Evolutionary conservation across 2,888 invertebrate species (phyloP).

Genomic region (Zaprionus lineosus): DNA sequence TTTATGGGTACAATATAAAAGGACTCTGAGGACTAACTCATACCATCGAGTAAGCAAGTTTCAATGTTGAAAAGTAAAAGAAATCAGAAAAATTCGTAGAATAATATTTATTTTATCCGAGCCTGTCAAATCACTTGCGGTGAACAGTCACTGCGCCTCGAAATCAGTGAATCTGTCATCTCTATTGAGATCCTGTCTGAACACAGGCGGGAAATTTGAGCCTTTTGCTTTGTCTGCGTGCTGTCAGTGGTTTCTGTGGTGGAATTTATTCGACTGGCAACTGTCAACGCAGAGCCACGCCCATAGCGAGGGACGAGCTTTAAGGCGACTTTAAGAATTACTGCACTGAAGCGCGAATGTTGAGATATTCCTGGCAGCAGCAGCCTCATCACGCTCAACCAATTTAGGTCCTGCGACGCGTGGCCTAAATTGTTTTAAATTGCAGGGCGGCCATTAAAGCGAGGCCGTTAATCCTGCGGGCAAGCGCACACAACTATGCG

Average conservation of each 20-base stretch:
- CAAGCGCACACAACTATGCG: slow-evolving; percentile 29
- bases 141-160: no score
- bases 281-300: slow-evolving; percentile 46
- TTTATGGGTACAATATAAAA: no score
- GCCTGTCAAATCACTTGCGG: no score
- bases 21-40: no score
- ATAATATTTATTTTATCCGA: no score
- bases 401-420: slow-evolving; percentile 59
- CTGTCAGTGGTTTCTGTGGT: slow-evolving; percentile 47
- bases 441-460: slow-evolving; percentile 61
- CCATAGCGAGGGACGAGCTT: slow-evolving; percentile 25
- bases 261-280: slow-evolving; percentile 41
- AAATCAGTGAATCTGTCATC: slow-evolving; percentile 12
- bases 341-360: no score
- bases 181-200: slow-evolving; percentile 28
- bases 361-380: slow-evolving; percentile 24
- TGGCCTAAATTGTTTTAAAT: slow-evolving; percentile 76
- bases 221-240: slow-evolving; percentile 29
- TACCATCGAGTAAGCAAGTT: no score
- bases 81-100: no score
- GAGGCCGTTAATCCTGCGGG: slow-evolving; percentile 55
- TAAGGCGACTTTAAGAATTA: neutral
- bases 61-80: no score
- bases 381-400: slow-evolving; percentile 34
- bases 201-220: slow-evolving; percentile 26